phyloP scores from a whole-genome alignment of 2,888 invertebrate species.

The Polymixis flavicincta region DNA sequence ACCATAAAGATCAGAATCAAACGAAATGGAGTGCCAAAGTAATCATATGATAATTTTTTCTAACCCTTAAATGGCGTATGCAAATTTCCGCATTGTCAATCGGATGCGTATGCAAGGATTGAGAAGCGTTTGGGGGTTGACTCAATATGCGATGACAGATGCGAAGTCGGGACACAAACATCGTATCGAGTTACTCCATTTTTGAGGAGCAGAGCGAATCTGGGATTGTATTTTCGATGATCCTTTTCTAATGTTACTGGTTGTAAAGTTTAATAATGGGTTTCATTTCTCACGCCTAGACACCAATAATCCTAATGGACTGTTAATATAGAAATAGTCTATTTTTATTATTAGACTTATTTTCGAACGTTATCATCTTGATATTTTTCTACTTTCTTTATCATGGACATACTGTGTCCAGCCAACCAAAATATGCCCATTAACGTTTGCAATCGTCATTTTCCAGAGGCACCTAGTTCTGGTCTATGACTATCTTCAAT shows the following conservation, averaged over 20 bases:
- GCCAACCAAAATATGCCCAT: slow-evolving; percentile 20
- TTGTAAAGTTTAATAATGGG: slow-evolving; percentile 12
- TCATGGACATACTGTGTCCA: slow-evolving; percentile 5
- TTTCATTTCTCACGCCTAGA: slow-evolving; percentile 39
- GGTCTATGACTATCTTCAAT: slow-evolving; percentile 46
- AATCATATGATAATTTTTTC: slow-evolving; percentile 79
- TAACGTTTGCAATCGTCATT: slow-evolving; percentile 36
- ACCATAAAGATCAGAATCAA: slow-evolving; percentile 62
- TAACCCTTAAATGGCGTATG: slow-evolving; percentile 88
- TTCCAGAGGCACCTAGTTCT: slow-evolving; percentile 29
- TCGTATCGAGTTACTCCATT: slow-evolving; percentile 78
- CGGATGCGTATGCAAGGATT: slow-evolving; percentile 72
- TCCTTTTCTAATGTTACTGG: slow-evolving; percentile 46
- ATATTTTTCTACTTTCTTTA: background rate
- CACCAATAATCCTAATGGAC: slow-evolving; percentile 11
- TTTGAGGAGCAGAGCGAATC: slow-evolving; percentile 65
- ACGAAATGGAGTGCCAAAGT: slow-evolving; percentile 52
- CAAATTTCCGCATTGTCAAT: slow-evolving; percentile 80
- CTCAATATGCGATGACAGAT: slow-evolving; percentile 89
- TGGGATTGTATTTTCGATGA: slow-evolving; percentile 44
- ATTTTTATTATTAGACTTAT: background rate
- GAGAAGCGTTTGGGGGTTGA: slow-evolving; percentile 77
- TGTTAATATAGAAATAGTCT: background rate
- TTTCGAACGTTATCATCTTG: background rate
- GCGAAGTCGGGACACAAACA: slow-evolving; percentile 79